Evolutionary conservation across 1,140 invertebrate species (phyloP).

Genomic region (Andrena cerasifolii): DNA sequence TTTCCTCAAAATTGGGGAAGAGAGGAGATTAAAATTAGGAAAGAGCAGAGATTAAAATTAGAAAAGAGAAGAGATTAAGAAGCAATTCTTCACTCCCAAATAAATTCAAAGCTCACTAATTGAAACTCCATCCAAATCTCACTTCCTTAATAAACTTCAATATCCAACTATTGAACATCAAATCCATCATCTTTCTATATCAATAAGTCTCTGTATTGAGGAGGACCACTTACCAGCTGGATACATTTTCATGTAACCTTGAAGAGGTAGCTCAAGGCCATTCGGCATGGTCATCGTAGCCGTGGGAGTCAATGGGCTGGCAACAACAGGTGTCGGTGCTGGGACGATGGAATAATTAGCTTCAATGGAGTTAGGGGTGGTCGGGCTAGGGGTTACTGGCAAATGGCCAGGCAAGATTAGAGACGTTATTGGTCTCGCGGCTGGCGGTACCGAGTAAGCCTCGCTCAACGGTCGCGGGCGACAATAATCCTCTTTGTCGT

Average conservation of each 20-base stretch:
- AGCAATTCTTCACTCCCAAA: too few relatives aligned
- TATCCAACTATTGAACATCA: too few relatives aligned
- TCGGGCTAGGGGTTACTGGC: conserved; percentile 56
- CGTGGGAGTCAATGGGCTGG: conserved; percentile 55
- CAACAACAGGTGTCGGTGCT: conserved; percentile 72
- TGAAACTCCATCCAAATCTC: too few relatives aligned
- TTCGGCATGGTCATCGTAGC: conserved; percentile 62
- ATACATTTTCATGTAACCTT: conserved; percentile 83
- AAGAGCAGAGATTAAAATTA: too few relatives aligned
- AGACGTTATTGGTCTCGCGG: conserved; percentile 79
- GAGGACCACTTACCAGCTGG: conserved; percentile 73
- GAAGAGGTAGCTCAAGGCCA: conserved; percentile 74
- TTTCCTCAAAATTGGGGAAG: too few relatives aligned
- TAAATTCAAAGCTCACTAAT: too few relatives aligned
- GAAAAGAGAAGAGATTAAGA: too few relatives aligned
- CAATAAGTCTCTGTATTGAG: neutral
- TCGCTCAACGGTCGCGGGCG: conserved; percentile 82
- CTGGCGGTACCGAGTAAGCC: conserved; percentile 82
- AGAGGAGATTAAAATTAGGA: too few relatives aligned
- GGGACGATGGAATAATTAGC: conserved; percentile 82
- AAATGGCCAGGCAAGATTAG: conserved; percentile 63
- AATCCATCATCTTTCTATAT: too few relatives aligned
- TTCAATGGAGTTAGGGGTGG: conserved; percentile 69
- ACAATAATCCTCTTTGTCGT: conserved; percentile 82
- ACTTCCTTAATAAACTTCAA: too few relatives aligned